Evolutionary conservation across 2,113 vertebrate genomes (phyloP).

Genomic region (Oxyruncus cristatus): DNA sequence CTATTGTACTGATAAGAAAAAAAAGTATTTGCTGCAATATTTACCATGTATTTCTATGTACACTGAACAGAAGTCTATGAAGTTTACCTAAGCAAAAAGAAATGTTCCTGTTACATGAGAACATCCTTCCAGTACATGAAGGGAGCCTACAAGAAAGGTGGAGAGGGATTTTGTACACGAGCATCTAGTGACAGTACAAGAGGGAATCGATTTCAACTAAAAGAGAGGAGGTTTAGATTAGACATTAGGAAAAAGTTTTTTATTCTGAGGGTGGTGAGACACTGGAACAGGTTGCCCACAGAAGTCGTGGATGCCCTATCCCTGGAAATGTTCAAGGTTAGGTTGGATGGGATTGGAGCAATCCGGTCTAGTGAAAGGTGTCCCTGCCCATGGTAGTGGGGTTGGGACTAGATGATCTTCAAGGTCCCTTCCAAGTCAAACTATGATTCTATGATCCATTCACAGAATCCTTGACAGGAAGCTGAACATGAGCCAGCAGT

Average conservation of each 20-base stretch:
- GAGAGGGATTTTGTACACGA: not conserved
- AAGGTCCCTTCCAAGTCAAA: not conserved
- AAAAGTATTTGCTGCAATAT: not conserved
- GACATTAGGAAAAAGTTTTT: not conserved
- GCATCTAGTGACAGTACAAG: not conserved
- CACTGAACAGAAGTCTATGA: not conserved
- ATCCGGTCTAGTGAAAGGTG: not conserved
- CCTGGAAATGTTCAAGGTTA: not conserved
- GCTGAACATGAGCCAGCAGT: no score
- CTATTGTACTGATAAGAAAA: not conserved
- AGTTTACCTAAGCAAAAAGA: not conserved
- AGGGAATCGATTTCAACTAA: not conserved
- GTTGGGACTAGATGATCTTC: not conserved
- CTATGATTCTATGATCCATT: not conserved
- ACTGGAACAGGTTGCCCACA: not conserved
- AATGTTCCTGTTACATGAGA: not conserved
- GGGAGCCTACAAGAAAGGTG: not conserved
- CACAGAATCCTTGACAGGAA: no score
- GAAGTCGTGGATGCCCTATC: not conserved
- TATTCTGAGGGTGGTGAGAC: not conserved
- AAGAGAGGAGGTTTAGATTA: not conserved
- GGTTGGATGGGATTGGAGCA: rapidly evolving
- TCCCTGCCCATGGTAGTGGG: not conserved
- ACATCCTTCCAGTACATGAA: not conserved
- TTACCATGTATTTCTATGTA: not conserved